phyloP scores from a whole-genome alignment of 2,113 vertebrate species.

The human region GRCh38 chr9:114708001-114708500 shows the following conservation, averaged over 20 bases:
- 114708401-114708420: neutral
- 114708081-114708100: neutral
- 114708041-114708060: neutral
- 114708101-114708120: neutral
- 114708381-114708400: neutral
- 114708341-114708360: neutral
- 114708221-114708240: neutral
- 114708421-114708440: neutral
- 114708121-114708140: neutral
- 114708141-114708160: neutral
- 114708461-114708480: neutral
- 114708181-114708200: neutral
- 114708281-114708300: neutral
- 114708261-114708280: neutral
- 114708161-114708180: neutral
- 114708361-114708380: neutral
- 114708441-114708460: conserved; percentile 18
- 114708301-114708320: neutral
- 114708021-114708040: neutral
- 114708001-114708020: neutral
- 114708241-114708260: neutral
- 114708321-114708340: neutral
- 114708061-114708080: neutral
- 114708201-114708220: neutral
- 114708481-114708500: neutral